Base-by-base conservation (phyloP, 2,888 invertebrate species). In the Atherix ibis region DNA sequence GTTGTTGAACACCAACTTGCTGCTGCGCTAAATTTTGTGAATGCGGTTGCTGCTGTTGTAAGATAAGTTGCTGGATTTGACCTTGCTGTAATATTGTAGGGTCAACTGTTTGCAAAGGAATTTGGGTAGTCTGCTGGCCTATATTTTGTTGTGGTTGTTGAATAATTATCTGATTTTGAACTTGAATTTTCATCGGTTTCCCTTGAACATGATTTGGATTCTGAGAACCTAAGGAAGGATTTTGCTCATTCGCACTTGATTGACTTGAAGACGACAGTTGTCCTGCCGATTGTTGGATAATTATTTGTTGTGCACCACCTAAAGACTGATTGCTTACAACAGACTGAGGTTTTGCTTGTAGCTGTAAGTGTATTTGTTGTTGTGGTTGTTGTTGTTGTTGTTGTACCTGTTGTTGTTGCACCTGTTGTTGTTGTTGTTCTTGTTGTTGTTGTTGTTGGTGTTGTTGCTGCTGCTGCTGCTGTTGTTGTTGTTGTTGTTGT, bases 61-160 rank as follows among this genome's bases (percentile, higher is more conserved):
- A 26, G 6, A 26, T n/a, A 26, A 26, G 9, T n/a, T 26, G 26
- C n/a, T 26, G 26, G 9, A 12, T 26, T n/a, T 6, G 10, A 26
- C n/a, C n/a, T 12, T 26, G 26, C 26, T 5, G n/a, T n/a, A 26
- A 13, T 26, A 26, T 12, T 6, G 14, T n/a, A 15, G 36, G 38
- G 36, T 35, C 35, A 32, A 19, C 16, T 2, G 54, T 52, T 18
- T 59, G 56, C 40, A 61, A 58, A 34, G 60, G 57, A 27, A 58
- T 56, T 39, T 62, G 62, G 6, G 22, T 5, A 41, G 71, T 70
- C 4, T 71, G 71, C 43, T 68, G 70, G n/a, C n/a, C n/a, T n/a
- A n/a, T n/a, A n/a, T n/a, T n/a, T 16, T 66, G 50, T 37, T 50
- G 51, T 26, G 51, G 54, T 36, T 71, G 71, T 43, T 70, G 70